Conservation (phyloP, 1,140 invertebrate species). For the Solen grandis region DNA sequence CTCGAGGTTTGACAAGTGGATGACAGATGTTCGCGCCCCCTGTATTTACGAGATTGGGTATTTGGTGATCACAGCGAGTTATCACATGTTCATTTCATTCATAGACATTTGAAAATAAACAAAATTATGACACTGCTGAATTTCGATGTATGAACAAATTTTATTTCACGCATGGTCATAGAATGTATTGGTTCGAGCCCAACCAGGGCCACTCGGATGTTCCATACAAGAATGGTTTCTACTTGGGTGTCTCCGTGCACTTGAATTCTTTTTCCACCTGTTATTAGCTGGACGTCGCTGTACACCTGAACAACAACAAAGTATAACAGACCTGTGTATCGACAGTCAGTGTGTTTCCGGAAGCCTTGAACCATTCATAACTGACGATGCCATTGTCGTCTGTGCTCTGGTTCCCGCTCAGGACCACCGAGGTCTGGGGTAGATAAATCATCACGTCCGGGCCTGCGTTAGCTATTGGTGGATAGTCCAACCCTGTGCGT, state of each 20-base stretch:
- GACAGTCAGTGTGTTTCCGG: conserved; percentile 87
- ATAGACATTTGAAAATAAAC: too few species aligned
- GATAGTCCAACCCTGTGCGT: conserved; percentile 93
- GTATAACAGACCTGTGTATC: conserved; percentile 89
- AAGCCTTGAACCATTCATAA: conserved; percentile 96
- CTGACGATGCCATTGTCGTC: conserved; percentile 95
- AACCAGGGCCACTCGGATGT: too few species aligned
- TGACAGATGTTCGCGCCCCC: conserved; percentile 93
- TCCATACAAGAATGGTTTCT: neutral
- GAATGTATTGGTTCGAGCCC: too few species aligned
- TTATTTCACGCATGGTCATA: too few species aligned
- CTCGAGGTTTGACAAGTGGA: conserved; percentile 93
- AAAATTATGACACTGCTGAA: too few species aligned
- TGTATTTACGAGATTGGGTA: too few species aligned
- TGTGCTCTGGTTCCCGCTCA: conserved; percentile 93
- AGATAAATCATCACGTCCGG: conserved; percentile 94
- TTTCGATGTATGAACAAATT: too few species aligned
- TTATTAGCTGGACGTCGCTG: too few species aligned
- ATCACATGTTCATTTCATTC: too few species aligned
- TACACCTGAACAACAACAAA: too few species aligned
- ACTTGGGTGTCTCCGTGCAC: neutral
- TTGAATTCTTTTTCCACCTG: too few species aligned
- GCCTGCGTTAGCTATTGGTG: conserved; percentile 95
- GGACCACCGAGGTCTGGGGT: conserved; percentile 90
- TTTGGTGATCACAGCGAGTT: too few species aligned